These are phyloP conservation scores for Marcusenius ussheri DNA, from an alignment of 2,113 vertebrate genomes.

Conservation along the genomic window DNA sequence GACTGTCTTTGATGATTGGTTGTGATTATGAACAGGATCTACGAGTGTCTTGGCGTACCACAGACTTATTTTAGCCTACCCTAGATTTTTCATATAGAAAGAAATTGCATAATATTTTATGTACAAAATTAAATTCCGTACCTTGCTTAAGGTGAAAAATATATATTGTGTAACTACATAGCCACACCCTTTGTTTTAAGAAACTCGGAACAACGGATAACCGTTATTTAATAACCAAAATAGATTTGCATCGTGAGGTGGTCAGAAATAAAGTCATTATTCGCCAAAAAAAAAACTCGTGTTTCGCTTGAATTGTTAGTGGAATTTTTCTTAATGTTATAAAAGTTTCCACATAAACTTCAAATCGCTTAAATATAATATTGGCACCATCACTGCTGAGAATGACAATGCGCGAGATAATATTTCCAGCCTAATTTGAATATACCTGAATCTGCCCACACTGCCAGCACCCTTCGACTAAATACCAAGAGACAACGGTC, in stretches of 20 bases:
- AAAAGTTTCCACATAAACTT: background rate
- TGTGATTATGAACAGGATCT: background rate
- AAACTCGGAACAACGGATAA: background rate
- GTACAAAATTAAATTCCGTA: background rate
- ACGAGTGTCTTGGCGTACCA: background rate
- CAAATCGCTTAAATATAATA: background rate
- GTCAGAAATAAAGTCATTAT: background rate
- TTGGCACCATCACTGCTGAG: background rate
- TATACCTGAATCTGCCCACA: background rate
- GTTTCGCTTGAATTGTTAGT: background rate
- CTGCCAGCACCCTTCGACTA: background rate
- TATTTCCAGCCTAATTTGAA: background rate
- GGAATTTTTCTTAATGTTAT: background rate
- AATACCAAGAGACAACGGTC: background rate
- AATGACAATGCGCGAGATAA: background rate
- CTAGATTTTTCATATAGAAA: background rate
- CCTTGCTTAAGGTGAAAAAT: background rate
- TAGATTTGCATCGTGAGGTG: background rate
- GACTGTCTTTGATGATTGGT: background rate
- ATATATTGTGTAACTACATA: background rate
- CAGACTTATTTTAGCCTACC: background rate
- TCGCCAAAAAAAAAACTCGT: background rate
- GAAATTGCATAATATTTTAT: background rate
- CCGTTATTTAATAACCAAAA: background rate
- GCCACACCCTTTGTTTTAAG: background rate